Conservation (phyloP, 2,113 vertebrate genomes). For the Felis chaus region DNA sequence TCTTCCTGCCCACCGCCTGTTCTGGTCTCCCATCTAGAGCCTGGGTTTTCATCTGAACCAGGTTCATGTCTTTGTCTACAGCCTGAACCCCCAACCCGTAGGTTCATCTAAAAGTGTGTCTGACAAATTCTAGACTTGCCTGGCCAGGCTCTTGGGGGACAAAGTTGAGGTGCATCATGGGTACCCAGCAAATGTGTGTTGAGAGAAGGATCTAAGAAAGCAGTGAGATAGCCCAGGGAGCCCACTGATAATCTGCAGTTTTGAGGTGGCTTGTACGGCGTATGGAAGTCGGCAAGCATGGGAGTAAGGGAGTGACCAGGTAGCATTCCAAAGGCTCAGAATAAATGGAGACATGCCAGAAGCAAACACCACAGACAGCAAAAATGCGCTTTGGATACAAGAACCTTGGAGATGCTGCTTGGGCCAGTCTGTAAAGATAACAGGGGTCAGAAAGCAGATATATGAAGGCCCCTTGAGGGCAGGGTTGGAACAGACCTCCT, state of each 20-base stretch:
- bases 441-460: neutral
- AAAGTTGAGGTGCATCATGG: neutral
- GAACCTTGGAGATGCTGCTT: fast-evolving
- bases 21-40: neutral
- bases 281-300: neutral
- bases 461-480: neutral
- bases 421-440: neutral
- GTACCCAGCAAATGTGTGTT: neutral
- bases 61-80: neutral
- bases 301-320: neutral
- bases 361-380: neutral
- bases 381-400: neutral
- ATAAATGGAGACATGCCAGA: neutral
- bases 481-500: neutral
- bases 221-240: neutral
- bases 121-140: neutral
- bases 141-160: neutral
- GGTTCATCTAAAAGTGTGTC: neutral
- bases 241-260: neutral
- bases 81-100: neutral
- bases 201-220: neutral
- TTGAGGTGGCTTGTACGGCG: neutral
- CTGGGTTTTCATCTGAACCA: neutral
- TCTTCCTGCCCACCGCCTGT: fast-evolving
- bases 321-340: neutral